Evolutionary conservation across 2,113 vertebrate species (phyloP).

Genomic region (Aegypius monachus): DNA sequence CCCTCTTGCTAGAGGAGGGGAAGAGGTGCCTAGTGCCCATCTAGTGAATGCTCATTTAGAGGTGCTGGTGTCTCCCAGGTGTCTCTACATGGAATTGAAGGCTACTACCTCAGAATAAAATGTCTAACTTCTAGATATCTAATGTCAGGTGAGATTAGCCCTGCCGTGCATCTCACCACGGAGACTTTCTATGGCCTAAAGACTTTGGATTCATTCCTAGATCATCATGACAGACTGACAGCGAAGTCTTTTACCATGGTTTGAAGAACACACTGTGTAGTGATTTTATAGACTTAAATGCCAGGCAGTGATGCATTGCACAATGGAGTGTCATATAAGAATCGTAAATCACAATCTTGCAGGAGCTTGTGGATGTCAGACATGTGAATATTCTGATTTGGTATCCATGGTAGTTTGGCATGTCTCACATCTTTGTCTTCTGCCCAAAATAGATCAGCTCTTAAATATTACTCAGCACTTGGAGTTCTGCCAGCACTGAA

Average conservation of each 20-base stretch:
- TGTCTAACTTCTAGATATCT: background rate
- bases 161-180: background rate
- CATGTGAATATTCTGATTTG: background rate
- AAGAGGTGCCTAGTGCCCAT: background rate
- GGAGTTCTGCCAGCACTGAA: constrained; percentile 25
- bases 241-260: background rate
- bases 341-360: background rate
- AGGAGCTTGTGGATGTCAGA: constrained; percentile 5
- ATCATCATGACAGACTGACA: background rate
- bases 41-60: background rate
- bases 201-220: background rate
- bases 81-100: background rate
- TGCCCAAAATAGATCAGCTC: constrained; percentile 23
- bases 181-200: background rate
- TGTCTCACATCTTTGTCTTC: constrained; percentile 42
- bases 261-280: background rate
- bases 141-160: accelerated
- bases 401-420: constrained; percentile 48
- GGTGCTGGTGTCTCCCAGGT: background rate
- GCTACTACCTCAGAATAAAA: background rate
- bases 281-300: background rate
- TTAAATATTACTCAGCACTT: constrained; percentile 57
- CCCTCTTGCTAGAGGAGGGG: background rate
- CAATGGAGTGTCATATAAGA: background rate
- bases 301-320: background rate